A percentile compares a stretch with the other conserved stretches of the same genome.
phyloP scores from a whole-genome alignment of 2,113 vertebrate genomes.

The Taxidea taxus region DNA sequence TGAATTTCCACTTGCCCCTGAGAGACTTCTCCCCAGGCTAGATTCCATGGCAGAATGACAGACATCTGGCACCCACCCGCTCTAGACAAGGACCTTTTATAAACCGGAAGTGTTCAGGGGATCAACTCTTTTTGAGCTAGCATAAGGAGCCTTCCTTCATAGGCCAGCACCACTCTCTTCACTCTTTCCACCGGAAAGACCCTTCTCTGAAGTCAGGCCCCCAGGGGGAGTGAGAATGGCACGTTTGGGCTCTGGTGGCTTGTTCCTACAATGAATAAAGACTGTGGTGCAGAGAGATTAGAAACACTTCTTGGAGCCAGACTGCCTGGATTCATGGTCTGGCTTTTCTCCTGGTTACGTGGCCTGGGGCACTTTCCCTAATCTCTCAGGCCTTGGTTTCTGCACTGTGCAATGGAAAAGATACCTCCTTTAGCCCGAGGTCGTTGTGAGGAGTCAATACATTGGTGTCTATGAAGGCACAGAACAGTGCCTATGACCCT shows the following conservation, averaged over 20 bases:
- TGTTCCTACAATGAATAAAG: not conserved
- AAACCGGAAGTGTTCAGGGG: not conserved
- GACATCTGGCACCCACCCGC: not conserved
- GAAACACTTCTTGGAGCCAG: not conserved
- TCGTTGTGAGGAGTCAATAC: not conserved
- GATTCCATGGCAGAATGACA: not conserved
- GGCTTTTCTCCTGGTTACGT: not conserved
- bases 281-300: not conserved
- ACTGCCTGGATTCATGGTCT: not conserved
- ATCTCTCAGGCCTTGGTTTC: not conserved
- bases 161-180: not conserved
- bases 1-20: not conserved
- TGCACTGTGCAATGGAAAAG: not conserved
- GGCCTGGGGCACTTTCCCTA: not conserved
- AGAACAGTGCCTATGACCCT: not conserved
- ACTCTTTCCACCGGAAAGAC: not conserved
- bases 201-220: too few species aligned
- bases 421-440: too few species aligned
- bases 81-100: not conserved
- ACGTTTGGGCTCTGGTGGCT: not conserved
- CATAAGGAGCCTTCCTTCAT: not conserved
- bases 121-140: not conserved
- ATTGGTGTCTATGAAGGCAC: not conserved
- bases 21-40: not conserved
- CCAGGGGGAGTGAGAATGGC: too few species aligned